Conservation (phyloP, 2,797 vertebrate species). For the Helarctos malayanus region DNA sequence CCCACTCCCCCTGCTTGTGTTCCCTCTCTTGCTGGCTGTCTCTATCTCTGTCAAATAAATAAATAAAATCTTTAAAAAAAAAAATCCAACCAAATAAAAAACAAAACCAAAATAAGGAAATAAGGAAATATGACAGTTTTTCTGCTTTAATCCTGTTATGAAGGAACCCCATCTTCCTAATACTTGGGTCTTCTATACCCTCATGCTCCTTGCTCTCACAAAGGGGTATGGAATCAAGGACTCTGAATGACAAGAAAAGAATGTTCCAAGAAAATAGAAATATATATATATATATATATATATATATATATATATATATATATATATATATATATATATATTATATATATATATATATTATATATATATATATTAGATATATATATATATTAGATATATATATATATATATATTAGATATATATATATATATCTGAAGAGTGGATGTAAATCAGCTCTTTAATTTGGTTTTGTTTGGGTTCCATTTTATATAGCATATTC, state of each 20-base stretch:
- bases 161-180: too few relatives aligned
- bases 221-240: too few relatives aligned
- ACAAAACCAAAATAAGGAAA: background rate
- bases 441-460: background rate
- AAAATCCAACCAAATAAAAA: background rate
- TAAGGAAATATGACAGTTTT: too few relatives aligned
- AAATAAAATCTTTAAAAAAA: too few relatives aligned
- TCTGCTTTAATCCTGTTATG: background rate
- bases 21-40: too few relatives aligned
- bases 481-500: rapidly evolving
- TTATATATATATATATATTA: background rate
- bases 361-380: rapidly evolving
- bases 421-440: background rate
- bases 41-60: too few relatives aligned
- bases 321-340: rapidly evolving
- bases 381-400: rapidly evolving
- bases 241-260: background rate
- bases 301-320: background rate
- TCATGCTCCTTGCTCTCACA: rapidly evolving
- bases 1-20: too few relatives aligned
- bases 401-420: rapidly evolving
- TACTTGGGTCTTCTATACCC: rapidly evolving
- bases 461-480: background rate
- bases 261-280: background rate
- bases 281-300: rapidly evolving